phyloP scores from a whole-genome alignment of 2,113 vertebrate genomes.

The Festucalex cinctus region DNA sequence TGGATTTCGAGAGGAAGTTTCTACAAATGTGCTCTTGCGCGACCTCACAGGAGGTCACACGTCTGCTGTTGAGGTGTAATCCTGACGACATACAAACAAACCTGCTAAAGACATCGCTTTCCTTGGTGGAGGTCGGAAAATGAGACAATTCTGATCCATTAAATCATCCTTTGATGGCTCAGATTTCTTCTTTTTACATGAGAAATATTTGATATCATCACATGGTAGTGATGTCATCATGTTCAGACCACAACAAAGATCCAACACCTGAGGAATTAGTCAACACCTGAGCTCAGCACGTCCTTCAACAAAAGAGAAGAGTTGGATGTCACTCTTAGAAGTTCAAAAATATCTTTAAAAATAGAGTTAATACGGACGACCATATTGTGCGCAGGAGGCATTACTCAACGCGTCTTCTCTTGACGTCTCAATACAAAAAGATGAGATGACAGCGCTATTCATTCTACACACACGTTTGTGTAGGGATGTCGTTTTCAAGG shows the following conservation, averaged over 20 bases:
- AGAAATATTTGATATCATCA: background rate
- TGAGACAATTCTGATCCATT: background rate
- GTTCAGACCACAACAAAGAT: background rate
- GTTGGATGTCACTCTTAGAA: background rate
- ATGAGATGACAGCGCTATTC: slow-evolving; percentile 1
- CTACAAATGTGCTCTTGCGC: background rate
- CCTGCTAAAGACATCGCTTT: background rate
- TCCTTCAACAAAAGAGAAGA: background rate
- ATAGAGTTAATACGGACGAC: background rate
- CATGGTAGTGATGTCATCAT: background rate
- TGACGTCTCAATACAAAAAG: background rate
- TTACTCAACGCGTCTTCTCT: background rate
- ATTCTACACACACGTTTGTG: background rate
- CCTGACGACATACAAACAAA: background rate
- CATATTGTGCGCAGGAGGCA: background rate
- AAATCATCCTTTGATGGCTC: background rate
- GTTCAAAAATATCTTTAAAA: background rate
- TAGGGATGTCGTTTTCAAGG: background rate
- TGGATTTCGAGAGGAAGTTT: background rate
- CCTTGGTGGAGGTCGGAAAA: background rate
- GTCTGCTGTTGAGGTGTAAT: background rate
- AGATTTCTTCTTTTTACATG: background rate
- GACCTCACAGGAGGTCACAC: background rate
- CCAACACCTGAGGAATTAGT: background rate
- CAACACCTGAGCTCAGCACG: background rate